These are phyloP conservation scores for Myotis davidii DNA, from an alignment of 2,113 vertebrate genomes.

Conservation along the genomic window DNA sequence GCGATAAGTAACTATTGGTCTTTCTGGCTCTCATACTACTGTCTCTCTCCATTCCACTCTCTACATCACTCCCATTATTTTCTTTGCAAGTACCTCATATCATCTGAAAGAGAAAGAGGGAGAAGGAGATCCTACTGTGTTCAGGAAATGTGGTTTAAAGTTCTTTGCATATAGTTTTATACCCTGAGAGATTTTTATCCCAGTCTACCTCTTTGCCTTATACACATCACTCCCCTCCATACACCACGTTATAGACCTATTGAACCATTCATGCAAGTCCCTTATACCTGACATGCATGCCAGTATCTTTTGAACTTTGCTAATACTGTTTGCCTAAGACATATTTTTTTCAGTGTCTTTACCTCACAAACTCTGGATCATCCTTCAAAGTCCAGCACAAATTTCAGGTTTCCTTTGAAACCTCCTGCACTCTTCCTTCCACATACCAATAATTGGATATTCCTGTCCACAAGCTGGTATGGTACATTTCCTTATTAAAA, in stretches of 20 bases:
- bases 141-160: not conserved
- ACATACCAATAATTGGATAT: conserved; percentile 7
- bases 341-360: not conserved
- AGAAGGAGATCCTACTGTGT: not conserved
- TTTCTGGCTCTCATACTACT: not conserved
- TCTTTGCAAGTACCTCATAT: not conserved
- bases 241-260: not conserved
- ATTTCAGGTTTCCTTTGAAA: conserved; percentile 22
- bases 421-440: not conserved
- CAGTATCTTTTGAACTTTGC: not conserved
- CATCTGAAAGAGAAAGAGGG: not conserved
- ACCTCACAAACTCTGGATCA: not conserved
- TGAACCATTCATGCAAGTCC: not conserved
- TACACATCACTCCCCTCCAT: not conserved
- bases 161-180: not conserved
- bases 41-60: not conserved
- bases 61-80: not conserved
- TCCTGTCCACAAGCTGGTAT: not conserved
- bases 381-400: conserved; percentile 16
- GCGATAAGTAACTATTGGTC: not conserved
- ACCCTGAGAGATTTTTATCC: not conserved
- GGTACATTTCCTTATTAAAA: conserved; percentile 13
- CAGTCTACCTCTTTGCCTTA: not conserved
- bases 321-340: not conserved
- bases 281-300: not conserved